Percentiles rank a stretch among this genome's conserved stretches.
Conservation (phyloP, 2,113 vertebrate genomes). For the Gavia stellata region DNA sequence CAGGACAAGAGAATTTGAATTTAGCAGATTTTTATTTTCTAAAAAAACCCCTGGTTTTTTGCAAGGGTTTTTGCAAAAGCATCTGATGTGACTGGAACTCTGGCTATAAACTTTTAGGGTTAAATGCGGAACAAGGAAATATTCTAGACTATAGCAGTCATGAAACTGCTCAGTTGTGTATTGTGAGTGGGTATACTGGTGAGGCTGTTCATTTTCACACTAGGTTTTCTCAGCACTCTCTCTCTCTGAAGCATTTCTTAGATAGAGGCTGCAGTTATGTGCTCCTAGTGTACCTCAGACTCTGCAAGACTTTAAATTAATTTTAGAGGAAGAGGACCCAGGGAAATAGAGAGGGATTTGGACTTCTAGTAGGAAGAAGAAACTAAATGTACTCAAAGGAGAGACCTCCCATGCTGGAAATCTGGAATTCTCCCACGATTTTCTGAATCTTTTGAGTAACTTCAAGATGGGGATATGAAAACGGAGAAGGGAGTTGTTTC, state of each 20-base stretch:
- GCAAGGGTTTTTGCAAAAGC: neutral
- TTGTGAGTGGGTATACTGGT: neutral
- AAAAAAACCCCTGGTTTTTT: neutral
- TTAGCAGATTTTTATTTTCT: neutral
- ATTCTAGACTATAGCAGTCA: neutral
- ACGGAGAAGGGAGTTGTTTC: neutral
- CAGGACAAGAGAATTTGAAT: neutral
- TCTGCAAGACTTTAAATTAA: neutral
- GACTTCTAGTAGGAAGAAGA: neutral
- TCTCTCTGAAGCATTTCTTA: neutral
- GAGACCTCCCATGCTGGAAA: neutral
- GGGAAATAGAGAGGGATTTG: neutral
- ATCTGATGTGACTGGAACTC: neutral
- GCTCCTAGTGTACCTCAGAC: neutral
- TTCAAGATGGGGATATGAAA: neutral
- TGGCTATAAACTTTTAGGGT: neutral
- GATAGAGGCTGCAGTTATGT: neutral
- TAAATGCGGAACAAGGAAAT: neutral
- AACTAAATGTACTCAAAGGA: neutral
- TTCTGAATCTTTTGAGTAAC: neutral
- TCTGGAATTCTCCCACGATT: neutral
- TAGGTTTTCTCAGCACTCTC: neutral
- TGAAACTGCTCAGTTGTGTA: neutral
- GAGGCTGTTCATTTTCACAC: neutral
- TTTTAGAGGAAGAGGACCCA: neutral